Percentiles rank a stretch among this genome's conserved stretches.
These are phyloP conservation scores for Baryphthengus martii DNA, from an alignment of 2,113 vertebrate genomes.

Conservation along the genomic window DNA sequence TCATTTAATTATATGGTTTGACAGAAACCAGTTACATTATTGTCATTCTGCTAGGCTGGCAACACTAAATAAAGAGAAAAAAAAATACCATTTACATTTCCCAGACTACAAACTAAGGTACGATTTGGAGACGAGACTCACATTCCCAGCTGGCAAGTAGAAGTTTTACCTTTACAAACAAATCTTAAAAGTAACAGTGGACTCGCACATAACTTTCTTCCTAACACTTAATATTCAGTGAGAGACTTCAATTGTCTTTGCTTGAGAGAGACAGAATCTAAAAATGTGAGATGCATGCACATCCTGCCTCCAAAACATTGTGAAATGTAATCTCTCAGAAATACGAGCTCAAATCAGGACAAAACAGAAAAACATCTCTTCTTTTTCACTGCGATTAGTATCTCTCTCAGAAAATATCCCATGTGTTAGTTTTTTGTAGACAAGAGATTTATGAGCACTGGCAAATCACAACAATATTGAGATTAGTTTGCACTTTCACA, in stretches of 20 bases:
- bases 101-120: conserved; percentile 6
- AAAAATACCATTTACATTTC: neutral
- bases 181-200: neutral
- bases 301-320: rapidly evolving
- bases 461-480: neutral
- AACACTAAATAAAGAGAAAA: neutral
- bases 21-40: neutral
- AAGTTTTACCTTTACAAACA: neutral
- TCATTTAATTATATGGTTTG: neutral
- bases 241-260: neutral
- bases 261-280: neutral
- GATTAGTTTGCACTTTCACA: neutral
- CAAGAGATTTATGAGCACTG: neutral
- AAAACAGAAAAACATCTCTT: neutral
- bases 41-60: neutral
- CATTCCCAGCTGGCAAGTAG: neutral
- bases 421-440: neutral
- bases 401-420: neutral
- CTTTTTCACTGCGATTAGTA: neutral
- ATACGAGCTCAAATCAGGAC: neutral
- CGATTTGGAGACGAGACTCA: neutral
- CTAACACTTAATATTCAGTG: neutral
- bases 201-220: neutral
- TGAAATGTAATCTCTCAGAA: neutral
- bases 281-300: neutral